These are phyloP conservation scores for Poeciliopsis turneri DNA, from an alignment of 2,797 vertebrate genomes.

Conservation along the genomic window DNA sequence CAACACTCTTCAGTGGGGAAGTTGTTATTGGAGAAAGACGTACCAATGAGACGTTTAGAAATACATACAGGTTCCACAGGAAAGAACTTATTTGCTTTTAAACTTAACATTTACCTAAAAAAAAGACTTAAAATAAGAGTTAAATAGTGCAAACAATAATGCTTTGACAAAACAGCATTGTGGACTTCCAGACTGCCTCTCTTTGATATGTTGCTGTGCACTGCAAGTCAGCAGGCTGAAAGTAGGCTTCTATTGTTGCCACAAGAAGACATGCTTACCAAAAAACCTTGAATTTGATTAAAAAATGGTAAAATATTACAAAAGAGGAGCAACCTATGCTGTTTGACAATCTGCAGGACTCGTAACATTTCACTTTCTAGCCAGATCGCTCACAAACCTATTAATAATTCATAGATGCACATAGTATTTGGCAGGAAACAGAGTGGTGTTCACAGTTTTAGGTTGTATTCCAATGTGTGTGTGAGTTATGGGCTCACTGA, in stretches of 20 bases:
- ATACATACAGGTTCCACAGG: not conserved
- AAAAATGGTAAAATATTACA: not conserved
- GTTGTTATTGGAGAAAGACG: not conserved
- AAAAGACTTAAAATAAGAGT: too few relatives aligned
- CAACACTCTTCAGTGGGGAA: not conserved
- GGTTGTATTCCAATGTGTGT: conserved; percentile 19
- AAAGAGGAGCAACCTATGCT: not conserved
- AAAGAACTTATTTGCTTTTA: not conserved
- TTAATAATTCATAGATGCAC: conserved; percentile 40
- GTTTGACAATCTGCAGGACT: not conserved
- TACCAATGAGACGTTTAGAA: not conserved
- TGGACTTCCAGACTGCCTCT: not conserved
- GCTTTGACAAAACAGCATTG: not conserved
- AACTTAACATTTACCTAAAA: not conserved
- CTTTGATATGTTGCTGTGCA: not conserved
- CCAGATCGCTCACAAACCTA: conserved; percentile 8
- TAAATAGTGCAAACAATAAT: not conserved
- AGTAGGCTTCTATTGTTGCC: not conserved
- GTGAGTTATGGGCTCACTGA: conserved; percentile 13
- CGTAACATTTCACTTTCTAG: conserved; percentile 18
- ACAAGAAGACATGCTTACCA: not conserved
- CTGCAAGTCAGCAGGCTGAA: not conserved
- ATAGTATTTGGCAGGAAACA: conserved; percentile 30
- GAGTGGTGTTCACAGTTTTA: conserved; percentile 8
- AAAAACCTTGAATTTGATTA: not conserved